A percentile compares a stretch with the other conserved stretches of the same genome.
Conservation (phyloP, 2,797 vertebrate genomes). For the Onychomys arenicola region DNA sequence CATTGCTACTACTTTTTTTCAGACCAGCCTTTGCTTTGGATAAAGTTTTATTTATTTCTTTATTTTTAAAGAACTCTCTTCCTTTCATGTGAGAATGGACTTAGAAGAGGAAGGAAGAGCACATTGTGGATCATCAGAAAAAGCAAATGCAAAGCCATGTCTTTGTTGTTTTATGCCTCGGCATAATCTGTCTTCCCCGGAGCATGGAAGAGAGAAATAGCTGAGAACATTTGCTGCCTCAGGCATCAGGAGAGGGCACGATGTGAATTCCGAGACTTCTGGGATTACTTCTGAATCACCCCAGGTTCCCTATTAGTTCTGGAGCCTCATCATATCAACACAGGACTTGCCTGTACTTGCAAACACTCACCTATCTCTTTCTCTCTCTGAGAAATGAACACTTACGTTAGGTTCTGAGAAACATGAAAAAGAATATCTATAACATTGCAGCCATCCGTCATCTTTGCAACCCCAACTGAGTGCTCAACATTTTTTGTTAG, state of each 20-base stretch:
- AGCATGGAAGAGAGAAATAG: not conserved
- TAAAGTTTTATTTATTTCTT: not conserved
- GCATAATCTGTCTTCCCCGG: not conserved
- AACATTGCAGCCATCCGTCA: not conserved
- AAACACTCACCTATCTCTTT: not conserved
- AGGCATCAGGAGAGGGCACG: not conserved
- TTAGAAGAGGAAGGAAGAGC: not conserved
- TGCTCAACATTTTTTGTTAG: not conserved
- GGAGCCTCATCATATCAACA: not conserved
- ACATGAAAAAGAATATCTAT: no score
- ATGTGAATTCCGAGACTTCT: not conserved
- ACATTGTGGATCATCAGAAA: slow-evolving; percentile 54
- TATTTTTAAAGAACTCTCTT: not conserved
- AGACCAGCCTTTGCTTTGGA: slow-evolving; percentile 7
- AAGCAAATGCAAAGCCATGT: slow-evolving; percentile 14
- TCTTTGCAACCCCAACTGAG: not conserved
- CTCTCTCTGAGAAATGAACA: not conserved
- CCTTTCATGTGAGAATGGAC: not conserved
- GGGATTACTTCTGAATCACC: not conserved
- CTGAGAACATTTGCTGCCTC: not conserved
- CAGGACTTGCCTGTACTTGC: not conserved
- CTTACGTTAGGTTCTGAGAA: not conserved
- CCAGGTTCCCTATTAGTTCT: not conserved
- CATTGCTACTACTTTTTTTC: not conserved
- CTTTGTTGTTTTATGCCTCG: not conserved